Percentiles rank a stretch among this genome's conserved stretches.
Conservation (phyloP, 1,140 invertebrate genomes). For the Aplysia californica region DNA sequence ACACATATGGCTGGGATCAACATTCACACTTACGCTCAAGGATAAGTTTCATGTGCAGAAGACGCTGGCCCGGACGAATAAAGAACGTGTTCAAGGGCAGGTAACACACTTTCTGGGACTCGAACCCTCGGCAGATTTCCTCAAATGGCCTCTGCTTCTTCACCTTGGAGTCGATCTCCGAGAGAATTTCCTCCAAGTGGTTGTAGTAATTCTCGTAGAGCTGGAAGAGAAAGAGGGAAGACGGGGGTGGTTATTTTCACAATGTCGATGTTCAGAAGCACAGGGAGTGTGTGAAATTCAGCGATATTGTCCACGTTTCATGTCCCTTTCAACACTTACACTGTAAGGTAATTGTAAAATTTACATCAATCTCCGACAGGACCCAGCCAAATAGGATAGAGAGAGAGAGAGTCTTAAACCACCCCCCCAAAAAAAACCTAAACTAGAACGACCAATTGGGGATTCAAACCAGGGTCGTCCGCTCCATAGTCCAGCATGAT, state of each 20-base stretch:
- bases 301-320: no score
- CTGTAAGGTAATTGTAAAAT: no score
- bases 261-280: no score
- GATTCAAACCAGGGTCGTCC: no score
- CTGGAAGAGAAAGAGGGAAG: constrained; percentile 66
- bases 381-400: no score
- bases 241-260: neutral
- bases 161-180: constrained; percentile 80
- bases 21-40: constrained; percentile 79
- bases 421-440: no score
- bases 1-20: neutral
- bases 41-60: constrained; percentile 87
- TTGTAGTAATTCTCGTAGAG: constrained; percentile 86
- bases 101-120: constrained; percentile 80
- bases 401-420: no score
- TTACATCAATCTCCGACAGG: no score
- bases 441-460: no score
- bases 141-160: constrained; percentile 81
- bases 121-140: constrained; percentile 85
- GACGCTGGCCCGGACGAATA: constrained; percentile 88
- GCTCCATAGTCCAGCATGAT: no score
- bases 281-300: no score
- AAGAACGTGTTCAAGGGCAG: constrained; percentile 88
- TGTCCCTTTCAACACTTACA: no score
- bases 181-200: constrained; percentile 79